Base-by-base conservation (phyloP, 2,113 vertebrate species). In the Scortum barcoo region DNA sequence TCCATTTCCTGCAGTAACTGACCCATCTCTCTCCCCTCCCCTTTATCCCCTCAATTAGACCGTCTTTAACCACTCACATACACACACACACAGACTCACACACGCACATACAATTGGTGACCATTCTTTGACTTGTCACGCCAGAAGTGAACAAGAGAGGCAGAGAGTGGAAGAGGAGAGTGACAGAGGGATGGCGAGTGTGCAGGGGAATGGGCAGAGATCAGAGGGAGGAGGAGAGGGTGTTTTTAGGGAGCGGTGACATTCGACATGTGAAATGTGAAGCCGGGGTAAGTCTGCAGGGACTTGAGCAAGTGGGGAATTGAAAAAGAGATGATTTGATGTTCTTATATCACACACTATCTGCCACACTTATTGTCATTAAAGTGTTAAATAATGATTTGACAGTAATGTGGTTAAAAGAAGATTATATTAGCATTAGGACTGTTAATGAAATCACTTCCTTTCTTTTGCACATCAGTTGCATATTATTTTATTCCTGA, bases 1-100 rank as follows among this genome's bases (percentile, higher is more conserved):
- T 81, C 89, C 77, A 78, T 93, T 88, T 92, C 80, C 89, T 89
- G 76, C 67, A 70, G 84, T 91, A 91, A 93, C 90, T 94, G 89
- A 91, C 92, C 85, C 81, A 28, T 81, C 84, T 89, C 69, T 76
- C 79, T 85, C 63, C 42, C 50, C 78, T 78, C 48, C 74, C 56
- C 69, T 87, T 86, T 80, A 87, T 82, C 71, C 86, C 80, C 61
- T 81, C 91, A 84, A 92, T 92, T 91, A 90, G 78, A 75, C 71
- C 73, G 53, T 90, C 85, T 72, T 85, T 58, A 83, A 63, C 48
- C 67, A 30, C 68, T 54, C 40, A 48, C n/a, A n/a, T 51, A 40
- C 24, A 48, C 46, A 36, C 40, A 53, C 11, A 44, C 72, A 53
- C 65, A 44, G 36, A 56, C 61, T 36, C 30, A 6, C 67, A 26